Evolutionary conservation across 2,797 vertebrate species (phyloP), one percentile per base, ranked within the genome.

Genomic region (Gobio occitaniae): DNA sequence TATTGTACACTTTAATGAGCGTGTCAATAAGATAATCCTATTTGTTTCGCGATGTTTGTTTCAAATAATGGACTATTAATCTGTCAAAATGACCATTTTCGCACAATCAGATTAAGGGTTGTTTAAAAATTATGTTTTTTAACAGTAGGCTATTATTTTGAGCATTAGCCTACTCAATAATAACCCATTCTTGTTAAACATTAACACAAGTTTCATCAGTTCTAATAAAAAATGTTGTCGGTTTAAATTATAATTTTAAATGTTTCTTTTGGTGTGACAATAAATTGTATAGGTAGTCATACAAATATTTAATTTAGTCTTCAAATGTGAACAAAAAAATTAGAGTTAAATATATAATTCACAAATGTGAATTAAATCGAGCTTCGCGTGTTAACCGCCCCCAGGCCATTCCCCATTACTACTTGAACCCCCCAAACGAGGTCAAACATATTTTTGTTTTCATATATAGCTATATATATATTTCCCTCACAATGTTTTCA

Each of bases 61-160:
- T 82, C 44, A 12, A 66, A 66, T 52, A 75, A 83, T 32, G 6
- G 36, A 5, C 38, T n/a, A 19, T 16, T 32, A 63, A 48, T 72
- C 82, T 54, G 59, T 66, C 56, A 65, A 61, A 82, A 74, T 21
- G 11, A 59, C 81, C 56, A 83, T 83, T 59, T 66, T 47, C 17
- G 21, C 59, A 29, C 71, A 41, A n/a, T 59, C 41, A 9, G 32
- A 83, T 54, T 76, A 54, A 80, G 41, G 13, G 1, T 6, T 25
- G n/a, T 32, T 65, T 21, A 48, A 50, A 63, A 32, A 32, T 54
- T 1, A 25, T 54, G 48, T 3, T 11, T 63, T 29, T 9, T 29
- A 25, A 29, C 59, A 63, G 2, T 21, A n/a, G 19, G 54, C 8
- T 59, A 29, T 65, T 15, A 15, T 65, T 15, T 65, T 65, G 61